Percentiles rank a stretch among this genome's conserved stretches.
phyloP scores from a whole-genome alignment of 2,888 invertebrate species.

The Orchesellides sinensis region DNA sequence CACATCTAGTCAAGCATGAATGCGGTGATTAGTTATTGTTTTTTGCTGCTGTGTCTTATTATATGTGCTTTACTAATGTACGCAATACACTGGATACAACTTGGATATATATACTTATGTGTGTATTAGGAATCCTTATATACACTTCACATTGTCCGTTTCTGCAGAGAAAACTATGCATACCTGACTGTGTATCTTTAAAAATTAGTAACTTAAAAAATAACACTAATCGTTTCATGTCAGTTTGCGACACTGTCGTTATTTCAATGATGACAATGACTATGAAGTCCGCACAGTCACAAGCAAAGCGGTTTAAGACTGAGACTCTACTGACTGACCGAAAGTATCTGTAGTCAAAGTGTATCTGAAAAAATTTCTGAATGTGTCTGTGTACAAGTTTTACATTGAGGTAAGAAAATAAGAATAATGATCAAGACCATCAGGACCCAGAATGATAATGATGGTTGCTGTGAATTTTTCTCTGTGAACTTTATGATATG shows the following conservation, averaged over 20 bases:
- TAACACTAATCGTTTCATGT: slow-evolving; percentile 41
- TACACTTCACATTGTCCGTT: neutral
- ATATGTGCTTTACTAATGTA: neutral
- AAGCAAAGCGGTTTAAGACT: slow-evolving; percentile 31
- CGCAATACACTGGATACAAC: neutral
- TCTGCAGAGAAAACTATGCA: neutral
- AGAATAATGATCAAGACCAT: slow-evolving; percentile 1
- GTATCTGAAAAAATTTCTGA: neutral
- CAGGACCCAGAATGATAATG: slow-evolving; percentile 15
- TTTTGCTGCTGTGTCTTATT: neutral
- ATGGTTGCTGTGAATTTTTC: slow-evolving; percentile 55
- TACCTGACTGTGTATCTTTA: slow-evolving; percentile 40
- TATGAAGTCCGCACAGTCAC: slow-evolving; percentile 17
- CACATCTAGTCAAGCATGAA: too few species aligned
- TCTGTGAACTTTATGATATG: slow-evolving; percentile 57
- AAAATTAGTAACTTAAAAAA: slow-evolving; percentile 20
- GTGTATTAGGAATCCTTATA: neutral
- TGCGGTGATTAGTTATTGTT: neutral
- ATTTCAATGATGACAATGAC: neutral
- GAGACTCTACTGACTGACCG: slow-evolving; percentile 50
- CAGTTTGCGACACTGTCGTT: slow-evolving; percentile 26
- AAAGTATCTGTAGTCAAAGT: slow-evolving; percentile 12
- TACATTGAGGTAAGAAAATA: slow-evolving; percentile 35
- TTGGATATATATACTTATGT: neutral
- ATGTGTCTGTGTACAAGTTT: neutral